Base-by-base conservation (phyloP, 2,888 invertebrate genomes). In the Melanotus villosus region DNA sequence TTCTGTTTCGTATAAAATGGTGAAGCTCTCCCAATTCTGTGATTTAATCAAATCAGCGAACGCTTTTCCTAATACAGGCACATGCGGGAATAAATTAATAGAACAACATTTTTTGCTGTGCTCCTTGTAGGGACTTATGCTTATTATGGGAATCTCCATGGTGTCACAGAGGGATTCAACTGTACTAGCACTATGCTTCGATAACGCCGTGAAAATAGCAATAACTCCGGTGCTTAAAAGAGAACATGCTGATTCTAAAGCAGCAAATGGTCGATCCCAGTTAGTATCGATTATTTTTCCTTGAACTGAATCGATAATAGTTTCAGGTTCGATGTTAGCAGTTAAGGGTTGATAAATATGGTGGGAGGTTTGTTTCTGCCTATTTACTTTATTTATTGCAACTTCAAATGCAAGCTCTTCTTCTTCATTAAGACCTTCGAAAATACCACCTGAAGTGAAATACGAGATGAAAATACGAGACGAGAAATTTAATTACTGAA, bases 21-120 rank as follows among this genome's bases (percentile, higher is more conserved):
- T 94, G 80, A 96, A 96, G 36, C 90, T 88, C 71, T 90, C 90
- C 97, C 97, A 98, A 41, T 90, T 89, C 86, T 92, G 92, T 7
- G 88, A 87, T 62, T 86, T 85, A 1, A 97, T 90, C 60, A 96
- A 86, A 79, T 93, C 91, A 43, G 90, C 87, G 72, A 91, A 90
- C 30, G 91, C 89, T 88, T 89, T 79, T 2, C 78, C 73, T 26
- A 81, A 65, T 1, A 76, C 71, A 14, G 45, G 9, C 14, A 18
- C 7, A 14, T 12, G 4, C 4, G 70, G 70, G 57, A 59, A 65
- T 23, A 70, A 30, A 32, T 65, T 70, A 12, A 70, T 60, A 1
- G 96, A 90, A 80, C 94, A 96, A 78, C 93, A 93, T 83, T 95
- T 60, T 1, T 18, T 19, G n/a, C 36, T 38, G 7, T 23, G 81